Evolutionary conservation across 2,113 vertebrate genomes (phyloP).

Genomic region (Phoenicopterus ruber): DNA sequence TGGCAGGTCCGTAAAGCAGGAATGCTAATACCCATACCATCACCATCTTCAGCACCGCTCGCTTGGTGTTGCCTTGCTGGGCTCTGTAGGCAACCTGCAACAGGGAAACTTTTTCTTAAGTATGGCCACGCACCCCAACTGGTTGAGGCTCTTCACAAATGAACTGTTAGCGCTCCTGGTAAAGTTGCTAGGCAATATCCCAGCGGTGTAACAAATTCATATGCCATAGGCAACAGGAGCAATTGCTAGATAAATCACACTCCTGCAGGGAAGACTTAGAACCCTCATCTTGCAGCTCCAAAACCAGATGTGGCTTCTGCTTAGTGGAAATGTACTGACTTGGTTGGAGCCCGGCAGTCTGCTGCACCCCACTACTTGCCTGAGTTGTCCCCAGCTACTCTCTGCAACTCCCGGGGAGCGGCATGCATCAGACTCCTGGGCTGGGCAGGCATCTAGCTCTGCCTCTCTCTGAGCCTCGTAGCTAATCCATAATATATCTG

Average conservation of each 20-base stretch:
- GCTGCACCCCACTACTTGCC: background rate
- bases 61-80: constrained; percentile 75
- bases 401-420: fast-evolving
- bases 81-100: constrained; percentile 78
- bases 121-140: background rate
- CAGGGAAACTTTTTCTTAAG: background rate
- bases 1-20: constrained; percentile 80
- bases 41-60: constrained; percentile 76
- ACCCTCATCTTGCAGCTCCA: background rate
- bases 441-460: background rate
- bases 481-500: background rate
- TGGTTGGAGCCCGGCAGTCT: background rate
- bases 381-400: background rate
- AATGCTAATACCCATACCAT: constrained; percentile 81
- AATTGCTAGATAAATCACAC: background rate
- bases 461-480: background rate
- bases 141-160: background rate
- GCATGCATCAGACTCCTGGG: background rate
- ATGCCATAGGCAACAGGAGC: background rate
- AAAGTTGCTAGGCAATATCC: constrained; percentile 45
- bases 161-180: background rate
- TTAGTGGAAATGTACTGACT: background rate
- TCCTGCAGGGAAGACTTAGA: background rate
- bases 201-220: background rate
- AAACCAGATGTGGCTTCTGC: background rate